Evolutionary conservation across 2,888 invertebrate genomes (phyloP), one percentile per base, ranked within the genome.

Genomic region (Thymelicus lineola): DNA sequence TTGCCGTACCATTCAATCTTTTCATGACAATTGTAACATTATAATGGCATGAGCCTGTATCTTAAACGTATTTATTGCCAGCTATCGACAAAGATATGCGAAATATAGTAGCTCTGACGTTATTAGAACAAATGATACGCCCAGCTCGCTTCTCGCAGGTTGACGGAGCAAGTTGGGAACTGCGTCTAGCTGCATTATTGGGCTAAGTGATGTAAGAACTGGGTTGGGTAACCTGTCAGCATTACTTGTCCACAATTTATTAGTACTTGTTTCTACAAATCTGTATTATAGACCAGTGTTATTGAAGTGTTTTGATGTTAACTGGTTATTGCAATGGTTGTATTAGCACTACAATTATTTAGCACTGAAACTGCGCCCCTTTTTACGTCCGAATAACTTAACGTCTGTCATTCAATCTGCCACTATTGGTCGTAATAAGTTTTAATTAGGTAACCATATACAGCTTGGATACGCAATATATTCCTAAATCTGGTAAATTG

Each of bases 31-130:
- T 36, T 62, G 68, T 61, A 61, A 62, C 68, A 68, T 61, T 62
- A 62, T 62, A 68, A 68, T 68, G 55, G 68, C 68, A 35, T 57
- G 68, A 68, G 53, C 61, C 68, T 55, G 55, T 62, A 68, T 62
- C 68, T 62, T 53, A 66, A 66, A 68, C 62, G 68, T 68, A 68
- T 68, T 68, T 68, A 68, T 68, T 68, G 46, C 10, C 46, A 15
- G 35, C 67, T 61, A 68, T 68, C 61, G 14, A 38, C 61, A 10
- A 28, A 45, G 61, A 68, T 62, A 68, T 38, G 58, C 53, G 61
- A 55, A 60, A 55, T 60, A 53, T 55, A 68, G 67, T 68, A 53
- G 67, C 61, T 38, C 53, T 68, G 61, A 67, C 67, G 67, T 68
- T 68, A 68, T 61, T 61, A 55, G 67, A 61, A 61, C 67, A 38